Evolutionary conservation across 2,113 vertebrate genomes (phyloP).

Genomic region (Sylvia atricapilla): DNA sequence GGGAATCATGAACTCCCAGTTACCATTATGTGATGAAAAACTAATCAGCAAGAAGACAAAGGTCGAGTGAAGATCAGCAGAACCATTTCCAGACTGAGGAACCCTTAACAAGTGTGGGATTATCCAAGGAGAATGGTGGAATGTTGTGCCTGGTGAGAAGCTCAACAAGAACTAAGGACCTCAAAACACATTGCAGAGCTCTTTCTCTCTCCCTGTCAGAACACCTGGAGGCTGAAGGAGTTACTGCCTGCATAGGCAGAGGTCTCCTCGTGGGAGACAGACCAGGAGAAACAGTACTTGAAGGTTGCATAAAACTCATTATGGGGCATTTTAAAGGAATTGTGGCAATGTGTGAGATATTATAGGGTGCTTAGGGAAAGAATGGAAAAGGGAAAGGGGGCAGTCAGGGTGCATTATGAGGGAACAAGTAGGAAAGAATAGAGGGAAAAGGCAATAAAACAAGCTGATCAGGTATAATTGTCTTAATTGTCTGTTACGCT

Average conservation of each 20-base stretch:
- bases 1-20: neutral
- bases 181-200: neutral
- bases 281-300: neutral
- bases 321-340: neutral
- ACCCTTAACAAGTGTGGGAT: neutral
- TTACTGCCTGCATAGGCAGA: neutral
- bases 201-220: neutral
- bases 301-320: neutral
- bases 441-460: neutral
- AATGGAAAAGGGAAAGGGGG: neutral
- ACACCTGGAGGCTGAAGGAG: neutral
- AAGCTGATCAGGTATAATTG: neutral
- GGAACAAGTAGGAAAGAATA: neutral
- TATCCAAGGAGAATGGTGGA: neutral
- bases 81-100: neutral
- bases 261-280: neutral
- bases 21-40: neutral
- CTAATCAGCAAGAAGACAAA: neutral
- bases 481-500: neutral
- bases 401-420: neutral
- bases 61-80: neutral
- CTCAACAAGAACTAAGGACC: neutral
- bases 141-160: neutral
- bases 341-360: neutral
- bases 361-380: neutral